A percentile compares a stretch with the other conserved stretches of the same genome.
phyloP scores from a whole-genome alignment of 2,888 invertebrate species.

The Copidosoma aretas region DNA sequence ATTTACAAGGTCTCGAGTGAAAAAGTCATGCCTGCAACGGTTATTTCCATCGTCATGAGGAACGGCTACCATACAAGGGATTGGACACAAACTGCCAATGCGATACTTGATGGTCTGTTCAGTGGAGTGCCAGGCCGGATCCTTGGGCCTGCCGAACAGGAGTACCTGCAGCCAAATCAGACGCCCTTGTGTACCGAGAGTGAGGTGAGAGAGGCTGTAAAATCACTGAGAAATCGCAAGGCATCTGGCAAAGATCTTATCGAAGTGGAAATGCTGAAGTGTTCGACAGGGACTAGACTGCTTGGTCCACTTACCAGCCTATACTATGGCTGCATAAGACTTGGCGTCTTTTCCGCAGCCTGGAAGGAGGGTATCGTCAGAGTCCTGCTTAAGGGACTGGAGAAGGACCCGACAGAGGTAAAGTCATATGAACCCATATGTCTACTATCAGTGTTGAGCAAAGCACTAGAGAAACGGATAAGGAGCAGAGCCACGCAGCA shows the following conservation, averaged over 20 bases:
- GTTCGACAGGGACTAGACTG: neutral
- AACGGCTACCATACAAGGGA: neutral
- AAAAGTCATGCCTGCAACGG: neutral
- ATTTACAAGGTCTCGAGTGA: neutral
- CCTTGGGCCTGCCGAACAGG: neutral
- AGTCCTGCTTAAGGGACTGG: neutral
- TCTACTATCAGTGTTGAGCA: constrained; percentile 17
- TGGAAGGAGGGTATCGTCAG: neutral
- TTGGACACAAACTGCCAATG: neutral
- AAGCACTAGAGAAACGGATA: constrained; percentile 34
- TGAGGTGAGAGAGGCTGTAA: neutral
- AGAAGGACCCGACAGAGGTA: neutral
- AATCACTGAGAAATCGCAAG: neutral
- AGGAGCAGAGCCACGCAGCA: constrained; percentile 4
- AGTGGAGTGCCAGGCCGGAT: neutral
- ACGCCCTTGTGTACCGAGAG: neutral
- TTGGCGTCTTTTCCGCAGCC: neutral
- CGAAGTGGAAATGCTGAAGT: neutral
- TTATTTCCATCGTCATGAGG: neutral
- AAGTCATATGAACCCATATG: constrained; percentile 1
- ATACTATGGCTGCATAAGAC: neutral
- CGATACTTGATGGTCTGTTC: constrained; percentile 2
- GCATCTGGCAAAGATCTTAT: neutral
- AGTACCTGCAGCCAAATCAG: neutral
- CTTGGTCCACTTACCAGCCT: neutral